A percentile compares a stretch with the other conserved stretches of the same genome.
phyloP scores from a whole-genome alignment of 2,888 invertebrate species.

The Linnaemya tessellans region DNA sequence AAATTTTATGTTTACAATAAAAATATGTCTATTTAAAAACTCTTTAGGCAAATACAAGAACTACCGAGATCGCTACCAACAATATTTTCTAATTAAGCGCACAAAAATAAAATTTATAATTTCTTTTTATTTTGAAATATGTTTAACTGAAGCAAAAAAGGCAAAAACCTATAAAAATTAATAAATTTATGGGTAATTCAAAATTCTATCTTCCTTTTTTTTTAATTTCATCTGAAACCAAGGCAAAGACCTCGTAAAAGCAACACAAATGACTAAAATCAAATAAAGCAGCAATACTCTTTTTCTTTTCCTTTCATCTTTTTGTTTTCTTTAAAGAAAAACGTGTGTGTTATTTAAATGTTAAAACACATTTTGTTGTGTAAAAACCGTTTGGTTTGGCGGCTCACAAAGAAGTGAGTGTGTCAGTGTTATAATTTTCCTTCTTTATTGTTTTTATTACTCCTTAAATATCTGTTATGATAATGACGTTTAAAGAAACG shows the following conservation, averaged over 20 bases:
- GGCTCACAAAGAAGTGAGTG: neutral
- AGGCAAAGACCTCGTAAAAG: conserved; percentile 58
- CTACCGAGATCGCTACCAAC: no score
- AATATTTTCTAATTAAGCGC: no score
- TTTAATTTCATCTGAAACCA: conserved; percentile 1
- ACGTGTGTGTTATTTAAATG: conserved; percentile 45
- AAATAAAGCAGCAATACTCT: conserved; percentile 6
- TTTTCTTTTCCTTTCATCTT: neutral
- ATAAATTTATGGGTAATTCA: neutral
- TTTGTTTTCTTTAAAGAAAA: conserved; percentile 8
- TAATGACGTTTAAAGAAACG: conserved; percentile 28
- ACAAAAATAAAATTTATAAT: no score
- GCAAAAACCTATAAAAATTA: neutral
- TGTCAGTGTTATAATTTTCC: conserved; percentile 21
- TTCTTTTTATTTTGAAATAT: no score
- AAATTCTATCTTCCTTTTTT: neutral
- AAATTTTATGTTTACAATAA: no score
- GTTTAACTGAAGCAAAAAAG: no score
- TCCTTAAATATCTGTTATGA: conserved; percentile 21
- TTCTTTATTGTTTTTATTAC: neutral
- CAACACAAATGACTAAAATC: conserved; percentile 16
- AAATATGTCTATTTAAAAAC: no score
- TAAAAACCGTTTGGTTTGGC: conserved; percentile 47
- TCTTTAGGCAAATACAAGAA: no score
- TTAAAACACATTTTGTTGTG: conserved; percentile 11